phyloP scores from a whole-genome alignment of 2,888 invertebrate genomes.

The Emmelina monodactyla region DNA sequence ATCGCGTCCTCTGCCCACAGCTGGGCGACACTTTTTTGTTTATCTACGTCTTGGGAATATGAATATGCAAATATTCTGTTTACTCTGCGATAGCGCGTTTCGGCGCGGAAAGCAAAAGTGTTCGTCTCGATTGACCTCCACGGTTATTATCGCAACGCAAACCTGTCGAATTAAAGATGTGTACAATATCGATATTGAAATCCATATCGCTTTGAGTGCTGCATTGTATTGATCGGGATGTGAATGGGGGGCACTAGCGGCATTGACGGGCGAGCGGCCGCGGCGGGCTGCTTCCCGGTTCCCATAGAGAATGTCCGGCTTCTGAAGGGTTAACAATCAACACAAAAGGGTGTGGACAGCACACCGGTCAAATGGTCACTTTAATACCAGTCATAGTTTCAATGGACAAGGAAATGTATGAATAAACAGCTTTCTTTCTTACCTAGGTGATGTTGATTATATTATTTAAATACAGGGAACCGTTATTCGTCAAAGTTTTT shows the following conservation, averaged over 20 bases:
- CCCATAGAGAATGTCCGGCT: conserved; percentile 44
- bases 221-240: no score
- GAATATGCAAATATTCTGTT: conserved; percentile 15
- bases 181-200: not conserved
- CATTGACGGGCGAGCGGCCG: not conserved
- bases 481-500: conserved; percentile 55
- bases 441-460: conserved; percentile 38
- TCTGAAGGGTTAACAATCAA: conserved; percentile 50
- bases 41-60: conserved; percentile 29
- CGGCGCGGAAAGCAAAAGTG: not conserved
- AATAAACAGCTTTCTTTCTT: conserved; percentile 50
- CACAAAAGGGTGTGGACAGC: conserved; percentile 62
- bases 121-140: no score
- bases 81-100: no score
- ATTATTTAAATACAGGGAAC: conserved; percentile 56
- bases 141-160: not conserved
- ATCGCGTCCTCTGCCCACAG: conserved; percentile 22
- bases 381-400: conserved; percentile 47
- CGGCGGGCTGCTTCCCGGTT: conserved; percentile 48
- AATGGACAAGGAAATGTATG: conserved; percentile 56
- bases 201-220: no score
- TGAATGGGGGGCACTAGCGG: not conserved
- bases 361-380: conserved; percentile 61
- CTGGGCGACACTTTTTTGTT: conserved; percentile 26
- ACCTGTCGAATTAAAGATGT: not conserved